Conservation (phyloP, 2,113 vertebrate species). For the Cercopithecus mona region DNA sequence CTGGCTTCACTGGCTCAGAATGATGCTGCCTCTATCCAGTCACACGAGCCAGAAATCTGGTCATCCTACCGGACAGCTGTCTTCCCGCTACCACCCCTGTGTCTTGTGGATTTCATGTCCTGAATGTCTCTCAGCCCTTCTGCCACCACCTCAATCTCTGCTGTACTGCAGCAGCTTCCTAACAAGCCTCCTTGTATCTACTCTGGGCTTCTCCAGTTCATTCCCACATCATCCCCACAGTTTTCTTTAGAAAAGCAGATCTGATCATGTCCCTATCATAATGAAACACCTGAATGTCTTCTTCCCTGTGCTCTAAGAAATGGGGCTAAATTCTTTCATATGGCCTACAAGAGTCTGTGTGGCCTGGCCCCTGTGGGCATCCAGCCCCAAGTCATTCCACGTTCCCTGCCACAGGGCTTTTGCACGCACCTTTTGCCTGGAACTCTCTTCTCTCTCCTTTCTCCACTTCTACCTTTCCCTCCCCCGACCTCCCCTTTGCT, state of each 20-base stretch:
- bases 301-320: neutral
- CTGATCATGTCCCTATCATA: neutral
- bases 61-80: neutral
- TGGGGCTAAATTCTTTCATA: neutral
- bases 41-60: neutral
- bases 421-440: neutral
- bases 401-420: neutral
- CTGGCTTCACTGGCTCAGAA: neutral
- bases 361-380: neutral
- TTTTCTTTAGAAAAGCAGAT: neutral
- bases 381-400: neutral
- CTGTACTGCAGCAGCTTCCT: neutral
- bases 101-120: neutral
- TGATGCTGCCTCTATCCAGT: neutral
- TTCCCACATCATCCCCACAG: neutral
- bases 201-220: neutral
- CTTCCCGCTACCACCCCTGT: too few species aligned
- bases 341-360: neutral
- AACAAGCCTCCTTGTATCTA: neutral
- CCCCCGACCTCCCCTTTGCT: neutral
- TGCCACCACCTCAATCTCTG: neutral
- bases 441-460: neutral
- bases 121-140: neutral
- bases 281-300: neutral
- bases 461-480: neutral